These are phyloP conservation scores for Crotalus helleri DNA, from an alignment of 2,113 vertebrate genomes.

Conservation along the genomic window DNA sequence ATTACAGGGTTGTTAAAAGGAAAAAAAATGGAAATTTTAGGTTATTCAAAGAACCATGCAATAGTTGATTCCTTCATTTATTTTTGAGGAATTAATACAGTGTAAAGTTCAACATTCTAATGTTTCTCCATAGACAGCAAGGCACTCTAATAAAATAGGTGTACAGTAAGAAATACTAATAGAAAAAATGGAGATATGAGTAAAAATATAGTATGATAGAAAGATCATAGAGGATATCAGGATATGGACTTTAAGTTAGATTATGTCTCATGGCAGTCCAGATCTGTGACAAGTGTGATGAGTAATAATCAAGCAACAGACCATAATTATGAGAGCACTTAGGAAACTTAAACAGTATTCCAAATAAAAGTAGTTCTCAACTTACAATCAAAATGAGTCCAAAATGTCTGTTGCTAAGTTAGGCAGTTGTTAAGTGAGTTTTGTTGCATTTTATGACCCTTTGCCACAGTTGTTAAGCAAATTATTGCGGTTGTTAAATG, in stretches of 20 bases:
- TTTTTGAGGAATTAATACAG: not conserved
- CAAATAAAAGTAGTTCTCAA: not conserved
- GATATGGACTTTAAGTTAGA: not conserved
- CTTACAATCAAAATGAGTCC: not conserved
- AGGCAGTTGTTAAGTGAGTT: not conserved
- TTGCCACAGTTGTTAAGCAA: not conserved
- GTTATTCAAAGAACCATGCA: not conserved
- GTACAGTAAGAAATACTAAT: not conserved
- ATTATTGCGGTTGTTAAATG: not conserved
- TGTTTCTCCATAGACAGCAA: not conserved
- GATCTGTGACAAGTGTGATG: not conserved
- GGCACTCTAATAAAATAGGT: not conserved
- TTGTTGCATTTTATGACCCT: not conserved
- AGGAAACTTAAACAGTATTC: not conserved
- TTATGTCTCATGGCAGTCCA: not conserved
- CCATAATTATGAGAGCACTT: not conserved
- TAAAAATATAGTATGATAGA: not conserved
- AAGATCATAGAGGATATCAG: not conserved
- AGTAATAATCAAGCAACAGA: not conserved
- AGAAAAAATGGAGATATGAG: not conserved
- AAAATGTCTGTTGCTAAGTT: not conserved
- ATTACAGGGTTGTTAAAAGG: not conserved
- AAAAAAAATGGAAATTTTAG: not conserved
- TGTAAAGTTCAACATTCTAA: not conserved
- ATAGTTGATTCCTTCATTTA: not conserved